These are phyloP conservation scores for Copidosoma aretas DNA, from an alignment of 2,888 invertebrate species.

Conservation along the genomic window DNA sequence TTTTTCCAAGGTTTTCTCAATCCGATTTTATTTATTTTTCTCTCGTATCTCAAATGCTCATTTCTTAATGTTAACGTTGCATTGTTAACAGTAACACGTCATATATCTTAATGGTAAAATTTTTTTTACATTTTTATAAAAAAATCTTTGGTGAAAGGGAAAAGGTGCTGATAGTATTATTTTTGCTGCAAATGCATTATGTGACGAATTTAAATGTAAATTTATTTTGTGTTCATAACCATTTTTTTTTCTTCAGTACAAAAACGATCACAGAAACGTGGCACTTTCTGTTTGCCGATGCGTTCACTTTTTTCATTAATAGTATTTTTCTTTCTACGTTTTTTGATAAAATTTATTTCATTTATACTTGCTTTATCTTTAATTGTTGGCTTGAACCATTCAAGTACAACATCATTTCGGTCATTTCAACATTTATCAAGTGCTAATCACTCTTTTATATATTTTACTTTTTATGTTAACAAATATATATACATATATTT, in stretches of 20 bases:
- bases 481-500: too few species aligned
- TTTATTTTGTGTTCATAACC: constrained; percentile 37
- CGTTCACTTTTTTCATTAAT: constrained; percentile 32
- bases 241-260: constrained; percentile 35
- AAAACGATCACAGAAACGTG: constrained; percentile 42
- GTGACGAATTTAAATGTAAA: constrained; percentile 36
- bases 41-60: too few species aligned
- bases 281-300: constrained; percentile 39
- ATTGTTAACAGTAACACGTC: too few species aligned
- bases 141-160: constrained; percentile 38
- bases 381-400: too few species aligned
- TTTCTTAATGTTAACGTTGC: too few species aligned
- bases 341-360: too few species aligned
- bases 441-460: too few species aligned
- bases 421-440: too few species aligned
- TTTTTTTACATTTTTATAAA: constrained; percentile 27
- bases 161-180: constrained; percentile 22
- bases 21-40: constrained; percentile 9
- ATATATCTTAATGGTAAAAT: constrained; percentile 15
- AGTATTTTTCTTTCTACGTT: constrained; percentile 9
- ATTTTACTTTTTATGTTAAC: constrained; percentile 28
- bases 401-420: too few species aligned
- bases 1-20: constrained; percentile 9
- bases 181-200: constrained; percentile 21
- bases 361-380: too few species aligned